Percentiles rank a stretch among this genome's conserved stretches.
These are phyloP conservation scores for Clarias pachynema DNA, from an alignment of 2,797 vertebrate species.

Conservation along the genomic window DNA sequence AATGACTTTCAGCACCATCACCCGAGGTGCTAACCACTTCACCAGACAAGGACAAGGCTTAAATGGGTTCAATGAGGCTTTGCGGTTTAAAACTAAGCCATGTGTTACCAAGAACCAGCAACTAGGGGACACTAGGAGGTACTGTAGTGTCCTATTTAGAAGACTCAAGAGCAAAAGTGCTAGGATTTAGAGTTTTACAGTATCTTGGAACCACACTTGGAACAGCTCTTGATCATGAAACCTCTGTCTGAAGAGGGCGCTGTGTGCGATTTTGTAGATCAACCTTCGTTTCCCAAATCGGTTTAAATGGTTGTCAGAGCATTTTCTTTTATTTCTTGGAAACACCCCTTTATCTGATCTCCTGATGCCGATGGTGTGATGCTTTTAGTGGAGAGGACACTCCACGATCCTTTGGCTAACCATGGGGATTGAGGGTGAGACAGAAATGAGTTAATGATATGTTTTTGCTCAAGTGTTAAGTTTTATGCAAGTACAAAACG, in stretches of 20 bases:
- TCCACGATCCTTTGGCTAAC: neutral
- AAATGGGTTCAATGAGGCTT: neutral
- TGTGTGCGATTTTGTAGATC: neutral
- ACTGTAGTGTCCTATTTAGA: neutral
- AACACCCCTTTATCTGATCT: neutral
- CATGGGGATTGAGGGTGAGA: neutral
- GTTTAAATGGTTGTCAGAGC: neutral
- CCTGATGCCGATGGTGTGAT: neutral
- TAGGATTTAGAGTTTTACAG: neutral
- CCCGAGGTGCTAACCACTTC: neutral
- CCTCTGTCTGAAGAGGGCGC: neutral
- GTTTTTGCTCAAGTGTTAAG: neutral
- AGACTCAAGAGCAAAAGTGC: too few species aligned
- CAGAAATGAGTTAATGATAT: too few species aligned
- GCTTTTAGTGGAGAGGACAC: too few species aligned
- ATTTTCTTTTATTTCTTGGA: neutral
- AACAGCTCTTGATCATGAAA: neutral
- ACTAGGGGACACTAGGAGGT: neutral
- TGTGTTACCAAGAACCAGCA: neutral
- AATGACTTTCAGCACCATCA: neutral
- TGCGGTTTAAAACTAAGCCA: neutral
- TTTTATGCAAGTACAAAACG: too few species aligned
- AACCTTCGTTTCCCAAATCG: neutral
- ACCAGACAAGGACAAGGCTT: fast-evolving
- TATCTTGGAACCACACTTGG: neutral